Evolutionary conservation across 1,140 invertebrate species (phyloP).

Genomic region (Ruditapes philippinarum): DNA sequence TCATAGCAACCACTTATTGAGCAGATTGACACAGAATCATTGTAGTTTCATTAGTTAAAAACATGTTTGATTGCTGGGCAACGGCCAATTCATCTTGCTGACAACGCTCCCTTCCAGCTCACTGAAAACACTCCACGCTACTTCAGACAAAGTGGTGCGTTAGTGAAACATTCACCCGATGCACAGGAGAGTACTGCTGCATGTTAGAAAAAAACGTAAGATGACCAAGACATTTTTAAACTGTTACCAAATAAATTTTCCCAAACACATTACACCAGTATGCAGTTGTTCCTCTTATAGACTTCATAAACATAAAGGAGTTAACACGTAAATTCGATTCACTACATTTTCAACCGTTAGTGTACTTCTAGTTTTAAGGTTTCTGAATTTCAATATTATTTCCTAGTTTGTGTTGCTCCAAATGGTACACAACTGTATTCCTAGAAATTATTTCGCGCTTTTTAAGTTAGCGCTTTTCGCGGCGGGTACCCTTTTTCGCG

Average conservation of each 20-base stretch:
- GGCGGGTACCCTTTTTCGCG: too few relatives aligned
- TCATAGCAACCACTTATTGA: not conserved
- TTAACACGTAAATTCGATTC: too few relatives aligned
- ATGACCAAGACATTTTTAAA: not conserved
- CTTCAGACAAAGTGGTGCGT: conserved; percentile 3
- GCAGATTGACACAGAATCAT: not conserved
- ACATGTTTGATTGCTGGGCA: not conserved
- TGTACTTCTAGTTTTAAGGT: too few relatives aligned
- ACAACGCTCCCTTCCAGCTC: too few relatives aligned
- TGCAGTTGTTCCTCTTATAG: too few relatives aligned
- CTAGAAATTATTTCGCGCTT: too few relatives aligned
- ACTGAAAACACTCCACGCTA: too few relatives aligned
- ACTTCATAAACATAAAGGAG: not conserved
- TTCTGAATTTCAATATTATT: too few relatives aligned
- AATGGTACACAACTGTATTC: too few relatives aligned
- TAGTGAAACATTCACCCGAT: conserved; percentile 35
- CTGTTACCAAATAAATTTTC: not conserved
- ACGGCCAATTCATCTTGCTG: not conserved
- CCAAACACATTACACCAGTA: not conserved
- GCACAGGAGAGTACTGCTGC: conserved; percentile 13
- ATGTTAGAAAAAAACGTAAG: not conserved
- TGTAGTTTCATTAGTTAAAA: not conserved
- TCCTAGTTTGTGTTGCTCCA: too few relatives aligned
- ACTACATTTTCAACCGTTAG: too few relatives aligned
- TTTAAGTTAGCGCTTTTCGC: too few relatives aligned